A percentile compares a stretch with the other conserved stretches of the same genome.
Evolutionary conservation across 2,113 vertebrate genomes (phyloP).

Genomic region (Saguinus midas): DNA sequence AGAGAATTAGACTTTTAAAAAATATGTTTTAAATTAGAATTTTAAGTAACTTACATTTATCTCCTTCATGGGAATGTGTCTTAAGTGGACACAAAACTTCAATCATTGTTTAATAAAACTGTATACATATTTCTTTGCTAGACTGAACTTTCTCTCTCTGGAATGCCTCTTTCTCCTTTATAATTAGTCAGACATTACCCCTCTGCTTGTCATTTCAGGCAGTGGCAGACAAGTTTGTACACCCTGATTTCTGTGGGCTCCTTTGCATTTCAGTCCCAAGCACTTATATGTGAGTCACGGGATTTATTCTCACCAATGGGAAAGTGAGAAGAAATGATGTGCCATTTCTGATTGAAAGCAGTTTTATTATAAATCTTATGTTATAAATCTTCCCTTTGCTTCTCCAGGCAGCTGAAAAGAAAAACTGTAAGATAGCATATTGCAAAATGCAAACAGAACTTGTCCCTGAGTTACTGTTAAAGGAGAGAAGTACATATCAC

Average conservation of each 20-base stretch:
- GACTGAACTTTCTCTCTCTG: background rate
- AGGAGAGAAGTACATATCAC: background rate
- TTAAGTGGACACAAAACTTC: background rate
- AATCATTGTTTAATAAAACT: slow-evolving; percentile 5
- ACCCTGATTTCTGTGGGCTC: background rate
- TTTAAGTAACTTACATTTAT: background rate
- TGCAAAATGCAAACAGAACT: background rate
- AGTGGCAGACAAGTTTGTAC: background rate
- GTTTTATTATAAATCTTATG: background rate
- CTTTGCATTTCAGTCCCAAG: background rate
- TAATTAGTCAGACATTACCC: background rate
- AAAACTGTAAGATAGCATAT: background rate
- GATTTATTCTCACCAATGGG: background rate
- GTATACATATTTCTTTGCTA: background rate
- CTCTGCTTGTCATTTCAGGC: background rate
- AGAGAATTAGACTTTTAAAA: background rate
- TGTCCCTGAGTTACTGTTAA: background rate
- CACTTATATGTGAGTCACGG: background rate
- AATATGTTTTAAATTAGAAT: background rate
- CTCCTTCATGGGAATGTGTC: background rate
- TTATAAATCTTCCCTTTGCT: background rate
- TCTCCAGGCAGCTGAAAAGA: background rate
- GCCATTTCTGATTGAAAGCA: background rate
- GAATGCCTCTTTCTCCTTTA: background rate
- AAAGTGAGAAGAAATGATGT: background rate